Evolutionary conservation across 2,888 invertebrate genomes (phyloP), one percentile per base, ranked within the genome.

Genomic region (Nemurella pictetii): DNA sequence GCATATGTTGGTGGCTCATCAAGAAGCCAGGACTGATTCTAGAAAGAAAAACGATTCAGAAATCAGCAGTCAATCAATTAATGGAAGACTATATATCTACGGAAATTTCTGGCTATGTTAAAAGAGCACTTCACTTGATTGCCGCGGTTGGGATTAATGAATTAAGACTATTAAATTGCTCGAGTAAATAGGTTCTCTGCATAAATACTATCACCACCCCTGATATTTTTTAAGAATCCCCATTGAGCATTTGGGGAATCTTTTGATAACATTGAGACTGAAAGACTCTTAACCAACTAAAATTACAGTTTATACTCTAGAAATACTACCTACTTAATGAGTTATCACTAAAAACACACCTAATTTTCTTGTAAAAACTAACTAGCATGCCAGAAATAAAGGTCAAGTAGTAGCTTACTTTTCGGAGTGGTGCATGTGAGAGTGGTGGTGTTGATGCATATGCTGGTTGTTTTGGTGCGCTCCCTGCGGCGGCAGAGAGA

Each of bases 401-500:
- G 4, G 74, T 15, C 15, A n/a, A n/a, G 9, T 7, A 5, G 4
- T 5, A 7, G 9, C 78, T 5, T 78, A 78, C 78, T 78, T 78
- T n/a, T 82, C 82, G 3, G 82, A 55, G 72, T 82, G 86, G 55
- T 86, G 86, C 29, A 77, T 80, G 36, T 86, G 87, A 3, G 85
- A 83, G 30, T 86, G 86, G 73, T 86, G 86, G 73, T 86, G 85
- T 88, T 89, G 36, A 73, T 91, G 91, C 88, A 95, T 95, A 88
- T 94, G 95, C 89, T 95, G 95, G 0, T 94, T 94, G 87, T 94
- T 94, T 87, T 93, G 93, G 88, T 87, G 87, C 29, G 15, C 9
- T 5, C 72, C 72, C 55, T 82, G 82, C 7, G 91, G 90, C 20
- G 92, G 89, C 88, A 92, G 93, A 30, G 92, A 91, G 88, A 92